Percentiles rank a stretch among this genome's conserved stretches.
phyloP scores from a whole-genome alignment of 2,888 invertebrate species.

The Caenorhabditis sp. region DNA sequence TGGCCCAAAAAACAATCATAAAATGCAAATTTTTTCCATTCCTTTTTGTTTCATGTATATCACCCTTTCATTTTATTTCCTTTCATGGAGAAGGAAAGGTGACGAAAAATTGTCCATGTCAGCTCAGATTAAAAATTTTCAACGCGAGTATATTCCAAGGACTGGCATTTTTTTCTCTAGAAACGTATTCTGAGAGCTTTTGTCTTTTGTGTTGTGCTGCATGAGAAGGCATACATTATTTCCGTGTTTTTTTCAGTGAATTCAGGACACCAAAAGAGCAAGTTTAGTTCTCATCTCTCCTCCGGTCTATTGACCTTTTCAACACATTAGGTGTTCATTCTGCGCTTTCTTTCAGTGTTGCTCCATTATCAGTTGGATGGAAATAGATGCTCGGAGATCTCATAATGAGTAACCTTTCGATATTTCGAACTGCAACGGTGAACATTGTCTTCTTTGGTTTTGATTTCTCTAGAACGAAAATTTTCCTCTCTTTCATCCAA shows the following conservation, averaged over 20 bases:
- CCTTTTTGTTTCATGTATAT: not conserved
- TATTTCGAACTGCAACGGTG: too few species aligned
- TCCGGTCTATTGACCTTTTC: not conserved
- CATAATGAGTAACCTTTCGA: too few species aligned
- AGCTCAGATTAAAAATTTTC: too few species aligned
- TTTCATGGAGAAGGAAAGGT: not conserved
- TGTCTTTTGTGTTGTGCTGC: conserved; percentile 38
- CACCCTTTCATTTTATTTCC: not conserved
- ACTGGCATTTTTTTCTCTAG: not conserved
- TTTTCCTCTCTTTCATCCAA: not conserved
- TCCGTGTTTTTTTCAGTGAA: not conserved
- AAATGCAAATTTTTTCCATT: not conserved
- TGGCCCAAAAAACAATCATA: not conserved
- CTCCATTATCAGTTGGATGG: too few species aligned
- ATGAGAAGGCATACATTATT: conserved; percentile 33
- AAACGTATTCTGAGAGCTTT: conserved; percentile 11
- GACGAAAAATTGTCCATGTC: too few species aligned
- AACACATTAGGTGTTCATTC: conserved; percentile 1
- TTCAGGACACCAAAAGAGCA: conserved; percentile 15
- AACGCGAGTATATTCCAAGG: not conserved
- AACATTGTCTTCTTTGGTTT: too few species aligned
- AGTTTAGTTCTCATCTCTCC: not conserved
- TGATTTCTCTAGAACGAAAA: too few species aligned
- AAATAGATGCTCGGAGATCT: too few species aligned
- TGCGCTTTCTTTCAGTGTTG: not conserved